Percentiles rank a stretch among this genome's conserved stretches.
Evolutionary conservation across 2,888 invertebrate species (phyloP).

Genomic region (Orthonevra nobilis): DNA sequence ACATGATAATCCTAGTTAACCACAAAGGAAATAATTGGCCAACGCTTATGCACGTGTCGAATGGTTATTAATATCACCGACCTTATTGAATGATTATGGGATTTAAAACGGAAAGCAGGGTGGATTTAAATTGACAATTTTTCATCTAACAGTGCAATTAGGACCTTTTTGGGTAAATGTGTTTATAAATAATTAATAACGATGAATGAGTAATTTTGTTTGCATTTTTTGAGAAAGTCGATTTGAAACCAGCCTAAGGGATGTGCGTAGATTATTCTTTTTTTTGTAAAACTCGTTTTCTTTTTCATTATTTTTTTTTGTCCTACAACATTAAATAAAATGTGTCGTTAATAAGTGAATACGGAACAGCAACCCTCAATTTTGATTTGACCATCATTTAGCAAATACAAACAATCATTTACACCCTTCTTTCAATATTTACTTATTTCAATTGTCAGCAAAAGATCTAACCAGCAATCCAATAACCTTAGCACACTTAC

Average conservation of each 20-base stretch:
- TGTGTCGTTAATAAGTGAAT: background rate
- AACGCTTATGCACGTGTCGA: slow-evolving; percentile 53
- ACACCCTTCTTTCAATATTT: slow-evolving; percentile 62
- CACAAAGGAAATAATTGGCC: slow-evolving; percentile 69
- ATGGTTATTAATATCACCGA: slow-evolving; percentile 45
- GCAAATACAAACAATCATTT: slow-evolving; percentile 51
- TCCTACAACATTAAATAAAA: background rate
- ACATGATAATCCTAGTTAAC: slow-evolving; percentile 48
- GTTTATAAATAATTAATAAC: slow-evolving; percentile 5
- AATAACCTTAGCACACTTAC: slow-evolving; percentile 66
- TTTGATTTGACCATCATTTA: slow-evolving; percentile 39
- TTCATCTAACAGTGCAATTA: slow-evolving; percentile 15
- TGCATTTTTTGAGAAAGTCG: too few species aligned
- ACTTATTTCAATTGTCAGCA: slow-evolving; percentile 53
- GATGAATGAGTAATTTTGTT: too few species aligned
- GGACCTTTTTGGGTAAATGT: slow-evolving; percentile 4
- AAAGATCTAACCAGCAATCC: slow-evolving; percentile 63
- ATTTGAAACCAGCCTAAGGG: too few species aligned
- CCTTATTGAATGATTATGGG: slow-evolving; percentile 46
- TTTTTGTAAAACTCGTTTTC: too few species aligned
- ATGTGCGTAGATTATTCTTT: too few species aligned
- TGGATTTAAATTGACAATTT: background rate
- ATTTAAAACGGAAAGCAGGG: slow-evolving; percentile 9
- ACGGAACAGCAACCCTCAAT: background rate
- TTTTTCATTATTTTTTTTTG: too few species aligned